Base-by-base conservation (phyloP, 1,140 invertebrate genomes). In the Nasonia longicornis region DNA sequence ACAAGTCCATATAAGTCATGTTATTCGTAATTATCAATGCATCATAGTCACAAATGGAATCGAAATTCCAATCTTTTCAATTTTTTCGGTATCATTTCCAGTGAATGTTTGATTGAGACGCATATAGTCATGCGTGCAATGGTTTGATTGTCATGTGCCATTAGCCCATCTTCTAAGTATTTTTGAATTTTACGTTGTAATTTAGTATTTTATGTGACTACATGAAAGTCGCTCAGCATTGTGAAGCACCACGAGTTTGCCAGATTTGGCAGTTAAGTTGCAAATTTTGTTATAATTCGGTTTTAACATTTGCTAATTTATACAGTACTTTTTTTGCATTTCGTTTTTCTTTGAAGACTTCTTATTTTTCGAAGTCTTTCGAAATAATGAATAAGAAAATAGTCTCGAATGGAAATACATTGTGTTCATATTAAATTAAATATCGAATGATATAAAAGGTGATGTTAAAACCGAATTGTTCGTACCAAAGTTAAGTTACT, bases 401-500 rank as follows among this genome's bases (percentile, higher is more conserved):
- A 14, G 14, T 48, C 12, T 48, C 14, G 14, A 45, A 2, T 11
- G 12, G 2, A 48, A 48, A 48, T 48, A 16, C 14, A 48, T 48
- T 48, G 45, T 48, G 11, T 48, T 48, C 3, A 16, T 48, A 14
- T 4, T 58, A 58, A 20, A 58, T 58, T 42, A 42, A 42, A 58
- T n/a, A 48, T 58, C 16, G 20, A 58, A 58, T 20, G 16, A n/a
- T 1, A 58, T 0, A n/a, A 58, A 58, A 58, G 38, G 4, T n/a
- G 52, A 58, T 58, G 52, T 58, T 58, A 58, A 58, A 58, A 58
- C 16, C 6, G 52, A 45, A 71, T 66, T n/a, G 20, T 75, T 82
- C 26, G 35, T 82, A 82, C 83, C 83, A 84, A 84, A 84, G 83
- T 77, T 16, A n/a, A 83, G 76, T 81, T 79, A 52, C 79, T 84